Conservation (phyloP, 2,797 vertebrate genomes). For the Sebastes baramenuke region DNA sequence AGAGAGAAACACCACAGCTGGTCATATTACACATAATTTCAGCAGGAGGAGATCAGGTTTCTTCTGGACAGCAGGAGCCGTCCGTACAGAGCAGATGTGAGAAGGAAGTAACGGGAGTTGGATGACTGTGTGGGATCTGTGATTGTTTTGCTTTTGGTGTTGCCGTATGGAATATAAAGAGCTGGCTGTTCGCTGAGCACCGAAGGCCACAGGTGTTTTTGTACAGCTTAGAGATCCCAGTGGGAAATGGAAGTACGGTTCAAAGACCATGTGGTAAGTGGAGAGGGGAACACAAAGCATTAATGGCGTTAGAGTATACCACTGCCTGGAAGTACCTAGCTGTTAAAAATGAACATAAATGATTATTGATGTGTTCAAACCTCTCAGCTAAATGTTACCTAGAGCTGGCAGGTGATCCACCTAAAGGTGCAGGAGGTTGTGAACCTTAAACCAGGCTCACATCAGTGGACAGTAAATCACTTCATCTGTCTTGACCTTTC, state of each 20-base stretch:
- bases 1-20: constrained; percentile 28
- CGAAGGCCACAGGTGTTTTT: constrained; percentile 66
- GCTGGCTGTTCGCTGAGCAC: constrained; percentile 34
- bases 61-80: constrained; percentile 15
- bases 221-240: constrained; percentile 38
- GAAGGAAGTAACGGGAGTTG: constrained; percentile 3
- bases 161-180: constrained; percentile 50
- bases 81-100: not conserved
- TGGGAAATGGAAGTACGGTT: constrained; percentile 85
- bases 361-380: not conserved
- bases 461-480: not conserved
- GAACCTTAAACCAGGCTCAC: not conserved
- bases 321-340: not conserved
- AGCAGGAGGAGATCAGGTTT: constrained; percentile 39
- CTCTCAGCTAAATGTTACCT: not conserved
- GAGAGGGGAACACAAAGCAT: constrained; percentile 2
- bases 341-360: not conserved
- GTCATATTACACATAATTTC: constrained; percentile 48
- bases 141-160: constrained; percentile 32
- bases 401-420: not conserved
- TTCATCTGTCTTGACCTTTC: not conserved
- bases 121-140: constrained; percentile 28
- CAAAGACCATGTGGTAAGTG: constrained; percentile 81
- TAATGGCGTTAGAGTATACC: not conserved
- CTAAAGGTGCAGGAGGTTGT: not conserved